phyloP scores from a whole-genome alignment of 2,113 vertebrate genomes.

The Corythaixoides concolor region DNA sequence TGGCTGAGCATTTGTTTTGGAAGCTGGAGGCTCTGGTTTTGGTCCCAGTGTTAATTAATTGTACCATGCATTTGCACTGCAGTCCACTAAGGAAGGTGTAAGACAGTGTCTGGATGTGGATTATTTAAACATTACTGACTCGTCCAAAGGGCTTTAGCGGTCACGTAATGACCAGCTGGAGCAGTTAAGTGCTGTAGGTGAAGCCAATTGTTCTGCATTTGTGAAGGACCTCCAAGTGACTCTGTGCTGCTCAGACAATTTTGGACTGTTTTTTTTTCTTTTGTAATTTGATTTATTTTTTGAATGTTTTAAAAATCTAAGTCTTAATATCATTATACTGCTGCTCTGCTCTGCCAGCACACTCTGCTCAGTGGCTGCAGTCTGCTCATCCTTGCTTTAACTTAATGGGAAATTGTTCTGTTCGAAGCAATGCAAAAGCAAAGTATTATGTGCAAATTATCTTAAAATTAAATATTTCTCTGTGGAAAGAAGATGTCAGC shows the following conservation, averaged over 20 bases:
- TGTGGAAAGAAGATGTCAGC: conserved; percentile 19
- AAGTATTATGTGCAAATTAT: background rate
- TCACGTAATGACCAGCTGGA: conserved; percentile 62
- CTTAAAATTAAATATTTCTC: conserved; percentile 26
- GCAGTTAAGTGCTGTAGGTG: background rate
- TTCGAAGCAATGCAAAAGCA: background rate
- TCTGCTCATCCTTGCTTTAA: conserved; percentile 43
- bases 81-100: conserved; percentile 49
- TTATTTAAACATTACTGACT: conserved; percentile 40
- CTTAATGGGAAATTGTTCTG: conserved; percentile 37
- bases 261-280: background rate
- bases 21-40: conserved; percentile 61
- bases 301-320: conserved; percentile 34
- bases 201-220: conserved; percentile 36
- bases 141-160: background rate
- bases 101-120: conserved; percentile 5
- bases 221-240: conserved; percentile 30
- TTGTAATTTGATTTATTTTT: conserved; percentile 46
- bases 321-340: conserved; percentile 46
- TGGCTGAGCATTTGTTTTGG: conserved; percentile 65
- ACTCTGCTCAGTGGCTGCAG: conserved; percentile 27
- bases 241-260: background rate
- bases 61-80: conserved; percentile 8
- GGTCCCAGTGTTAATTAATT: conserved; percentile 69
- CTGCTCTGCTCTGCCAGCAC: conserved; percentile 33